Base-by-base conservation (phyloP, 2,797 vertebrate species). In the Leuciscus waleckii region DNA sequence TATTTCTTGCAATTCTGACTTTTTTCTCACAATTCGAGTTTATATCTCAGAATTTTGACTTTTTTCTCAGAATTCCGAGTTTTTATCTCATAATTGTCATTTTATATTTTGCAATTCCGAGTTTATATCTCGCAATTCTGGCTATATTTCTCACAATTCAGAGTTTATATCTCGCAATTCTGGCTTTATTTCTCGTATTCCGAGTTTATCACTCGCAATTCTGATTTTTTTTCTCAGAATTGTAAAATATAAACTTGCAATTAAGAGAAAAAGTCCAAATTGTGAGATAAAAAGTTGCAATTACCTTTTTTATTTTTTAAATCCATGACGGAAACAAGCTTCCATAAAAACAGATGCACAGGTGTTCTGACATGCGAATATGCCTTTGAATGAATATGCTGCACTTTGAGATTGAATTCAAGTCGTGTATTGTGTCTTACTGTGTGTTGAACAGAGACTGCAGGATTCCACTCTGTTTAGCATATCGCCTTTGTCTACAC, bases 351-450 rank as follows among this genome's bases (percentile, higher is more conserved):
- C n/a, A 17, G 5, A 19, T 17, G 29, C 63, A 65, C 14, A 4
- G 63, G 29, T 65, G 16, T 39, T 71, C 51, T 69, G 29, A 49
- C 37, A 7, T 49, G 73, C 6, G 10, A 54, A 51, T 43, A 61
- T 61, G 83, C 76, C 83, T 85, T 85, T 63, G 32, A 61, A 51
- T n/a, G 7, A 79, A 35, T 35, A 65, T 49, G 21, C 29, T 61
- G 83, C 83, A 73, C 83, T 58, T 63, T 79, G 37, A 49, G 21
- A 58, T 41, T 75, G 19, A 32, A 46, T 37, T 78, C 9, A 54
- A 84, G 63, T 79, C 32, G 70, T 69, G 10, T 75, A 14, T 76
- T 63, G 77, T 85, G 77, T 85, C 68, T 65, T 80, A 85, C 35
- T 43, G 63, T 65, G 68, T 86, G 63, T 51, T 77, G 32, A 82